Conservation (phyloP, 2,888 invertebrate species). For the Caenorhabditis virilis region DNA sequence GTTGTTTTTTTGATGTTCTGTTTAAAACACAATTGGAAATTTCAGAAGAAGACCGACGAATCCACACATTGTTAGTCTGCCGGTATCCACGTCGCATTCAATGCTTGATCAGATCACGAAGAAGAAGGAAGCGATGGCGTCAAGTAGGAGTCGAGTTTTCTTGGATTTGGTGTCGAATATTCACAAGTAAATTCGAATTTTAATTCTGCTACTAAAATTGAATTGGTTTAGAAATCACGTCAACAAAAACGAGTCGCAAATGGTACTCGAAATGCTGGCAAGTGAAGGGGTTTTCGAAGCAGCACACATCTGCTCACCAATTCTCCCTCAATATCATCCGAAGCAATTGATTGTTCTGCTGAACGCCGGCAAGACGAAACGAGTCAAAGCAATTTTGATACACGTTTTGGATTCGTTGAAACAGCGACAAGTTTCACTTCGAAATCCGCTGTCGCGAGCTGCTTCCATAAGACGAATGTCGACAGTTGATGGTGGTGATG, state of each 20-base stretch:
- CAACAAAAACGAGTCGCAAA: slow-evolving; percentile 29
- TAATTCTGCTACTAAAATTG: background rate
- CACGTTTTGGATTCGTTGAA: slow-evolving; percentile 83
- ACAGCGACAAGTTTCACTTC: slow-evolving; percentile 29
- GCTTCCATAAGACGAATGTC: slow-evolving; percentile 51
- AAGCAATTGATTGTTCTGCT: slow-evolving; percentile 96
- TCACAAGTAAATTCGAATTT: slow-evolving; percentile 17
- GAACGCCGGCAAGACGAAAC: slow-evolving; percentile 94
- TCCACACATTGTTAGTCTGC: slow-evolving; percentile 23
- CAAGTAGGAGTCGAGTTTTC: slow-evolving; percentile 48
- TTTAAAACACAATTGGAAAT: background rate
- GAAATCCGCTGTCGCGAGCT: slow-evolving; percentile 50
- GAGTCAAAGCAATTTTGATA: slow-evolving; percentile 96
- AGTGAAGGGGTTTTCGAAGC: slow-evolving; percentile 83
- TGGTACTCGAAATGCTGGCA: slow-evolving; percentile 30
- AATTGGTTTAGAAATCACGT: slow-evolving; percentile 14
- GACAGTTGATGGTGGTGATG: slow-evolving; percentile 38
- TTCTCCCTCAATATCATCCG: slow-evolving; percentile 97
- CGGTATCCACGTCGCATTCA: slow-evolving; percentile 59
- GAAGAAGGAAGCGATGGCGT: slow-evolving; percentile 46
- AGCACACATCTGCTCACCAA: slow-evolving; percentile 92
- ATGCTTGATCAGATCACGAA: slow-evolving; percentile 63
- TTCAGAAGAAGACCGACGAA: slow-evolving; percentile 10
- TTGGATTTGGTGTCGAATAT: slow-evolving; percentile 47
- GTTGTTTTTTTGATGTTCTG: background rate